Evolutionary conservation across 2,888 invertebrate genomes (phyloP).

Genomic region (Frankliniella fusca): DNA sequence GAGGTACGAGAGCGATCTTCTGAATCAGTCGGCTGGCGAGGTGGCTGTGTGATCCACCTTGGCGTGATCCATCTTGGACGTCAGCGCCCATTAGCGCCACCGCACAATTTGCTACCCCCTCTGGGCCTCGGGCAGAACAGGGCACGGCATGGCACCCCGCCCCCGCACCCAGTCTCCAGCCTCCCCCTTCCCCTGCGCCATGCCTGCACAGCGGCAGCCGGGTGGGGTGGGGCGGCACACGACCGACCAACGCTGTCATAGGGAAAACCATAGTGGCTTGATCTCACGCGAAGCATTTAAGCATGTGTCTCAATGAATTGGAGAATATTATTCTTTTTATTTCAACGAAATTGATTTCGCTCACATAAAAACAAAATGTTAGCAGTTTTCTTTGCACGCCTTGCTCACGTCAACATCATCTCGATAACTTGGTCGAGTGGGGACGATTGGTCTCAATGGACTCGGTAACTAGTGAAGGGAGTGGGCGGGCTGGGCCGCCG

Average conservation of each 20-base stretch:
- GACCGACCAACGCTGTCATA: not conserved
- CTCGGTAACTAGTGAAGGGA: no score
- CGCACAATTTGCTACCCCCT: conserved; percentile 23
- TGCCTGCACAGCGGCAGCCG: not conserved
- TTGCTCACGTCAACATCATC: no score
- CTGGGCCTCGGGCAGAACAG: not conserved
- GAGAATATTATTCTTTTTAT: no score
- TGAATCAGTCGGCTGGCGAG: not conserved
- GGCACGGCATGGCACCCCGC: not conserved
- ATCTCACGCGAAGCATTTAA: no score
- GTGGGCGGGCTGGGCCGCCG: no score
- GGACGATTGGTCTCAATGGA: no score
- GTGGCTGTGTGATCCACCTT: not conserved
- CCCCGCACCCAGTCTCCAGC: not conserved
- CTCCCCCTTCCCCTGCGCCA: not conserved
- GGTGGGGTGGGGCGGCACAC: not conserved
- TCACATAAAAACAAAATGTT: no score
- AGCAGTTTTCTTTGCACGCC: no score
- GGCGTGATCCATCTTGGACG: conserved; percentile 16
- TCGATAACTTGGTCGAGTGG: no score
- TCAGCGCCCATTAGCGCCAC: conserved; percentile 22
- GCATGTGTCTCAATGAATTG: no score
- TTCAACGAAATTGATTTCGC: no score
- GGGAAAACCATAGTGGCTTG: no score
- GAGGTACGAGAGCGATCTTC: not conserved